These are phyloP conservation scores for Apodemia hepburni DNA, from an alignment of 2,888 invertebrate species.

Conservation along the genomic window DNA sequence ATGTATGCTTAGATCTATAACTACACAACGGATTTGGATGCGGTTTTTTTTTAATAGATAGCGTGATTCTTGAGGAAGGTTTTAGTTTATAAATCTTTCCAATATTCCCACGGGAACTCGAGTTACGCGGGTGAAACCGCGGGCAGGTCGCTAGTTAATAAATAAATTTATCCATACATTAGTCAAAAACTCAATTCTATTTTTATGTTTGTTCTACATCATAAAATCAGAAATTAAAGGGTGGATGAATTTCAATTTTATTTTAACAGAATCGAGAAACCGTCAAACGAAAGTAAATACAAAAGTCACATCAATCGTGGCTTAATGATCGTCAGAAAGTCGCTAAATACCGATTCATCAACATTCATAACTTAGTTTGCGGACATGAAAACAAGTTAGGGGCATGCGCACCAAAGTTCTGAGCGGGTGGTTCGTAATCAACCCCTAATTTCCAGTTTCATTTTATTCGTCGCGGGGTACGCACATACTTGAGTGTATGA, in stretches of 20 bases:
- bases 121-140: too few species aligned
- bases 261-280: not conserved
- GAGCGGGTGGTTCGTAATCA: constrained; percentile 22
- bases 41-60: too few species aligned
- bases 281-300: constrained; percentile 5
- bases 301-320: constrained; percentile 25
- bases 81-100: too few species aligned
- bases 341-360: constrained; percentile 33
- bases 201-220: not conserved
- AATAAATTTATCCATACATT: too few species aligned
- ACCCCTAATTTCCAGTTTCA: constrained; percentile 30
- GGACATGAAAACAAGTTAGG: constrained; percentile 39
- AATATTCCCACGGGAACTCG: too few species aligned
- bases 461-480: constrained; percentile 45
- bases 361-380: constrained; percentile 33
- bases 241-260: not conserved
- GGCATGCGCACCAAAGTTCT: constrained; percentile 53
- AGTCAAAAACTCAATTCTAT: too few species aligned
- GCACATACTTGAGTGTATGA: constrained; percentile 37
- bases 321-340: constrained; percentile 28
- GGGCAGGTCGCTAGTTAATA: too few species aligned
- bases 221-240: not conserved
- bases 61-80: too few species aligned
- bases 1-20: too few species aligned
- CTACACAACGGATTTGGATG: too few species aligned